Evolutionary conservation across 2,113 vertebrate genomes (phyloP).

Genomic region (Myiagra hebetior): DNA sequence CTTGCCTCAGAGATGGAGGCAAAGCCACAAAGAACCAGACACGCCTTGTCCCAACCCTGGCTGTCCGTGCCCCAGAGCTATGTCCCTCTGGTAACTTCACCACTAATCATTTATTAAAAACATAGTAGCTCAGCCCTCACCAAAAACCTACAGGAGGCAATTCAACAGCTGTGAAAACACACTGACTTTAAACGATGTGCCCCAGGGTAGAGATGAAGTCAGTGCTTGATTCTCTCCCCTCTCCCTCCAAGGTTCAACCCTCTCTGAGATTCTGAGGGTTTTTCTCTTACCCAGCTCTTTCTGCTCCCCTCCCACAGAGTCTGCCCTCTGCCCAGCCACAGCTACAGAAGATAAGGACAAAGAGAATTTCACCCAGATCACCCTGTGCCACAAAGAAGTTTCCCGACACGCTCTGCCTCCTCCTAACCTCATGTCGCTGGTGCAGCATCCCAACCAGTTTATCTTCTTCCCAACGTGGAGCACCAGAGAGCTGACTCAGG

Average conservation of each 20-base stretch:
- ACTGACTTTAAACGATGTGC: not conserved
- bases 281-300: not conserved
- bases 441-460: conserved; percentile 55
- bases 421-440: not conserved
- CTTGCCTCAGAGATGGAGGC: not conserved
- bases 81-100: not conserved
- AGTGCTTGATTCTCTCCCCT: not conserved
- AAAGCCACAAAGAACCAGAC: not conserved
- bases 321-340: not conserved
- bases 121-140: not conserved
- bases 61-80: not conserved
- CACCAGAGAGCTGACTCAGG: conserved; percentile 36
- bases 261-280: not conserved
- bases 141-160: not conserved
- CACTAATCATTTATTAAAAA: not conserved
- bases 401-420: not conserved
- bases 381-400: not conserved
- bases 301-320: not conserved
- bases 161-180: conserved; percentile 23
- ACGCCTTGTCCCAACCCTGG: not conserved
- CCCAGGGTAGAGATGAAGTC: conserved; percentile 6
- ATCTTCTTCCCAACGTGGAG: conserved; percentile 31
- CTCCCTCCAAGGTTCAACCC: not conserved
- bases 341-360: not conserved
- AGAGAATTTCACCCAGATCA: not conserved